Evolutionary conservation across 1,140 invertebrate species (phyloP).

Genomic region (Manduca sexta): DNA sequence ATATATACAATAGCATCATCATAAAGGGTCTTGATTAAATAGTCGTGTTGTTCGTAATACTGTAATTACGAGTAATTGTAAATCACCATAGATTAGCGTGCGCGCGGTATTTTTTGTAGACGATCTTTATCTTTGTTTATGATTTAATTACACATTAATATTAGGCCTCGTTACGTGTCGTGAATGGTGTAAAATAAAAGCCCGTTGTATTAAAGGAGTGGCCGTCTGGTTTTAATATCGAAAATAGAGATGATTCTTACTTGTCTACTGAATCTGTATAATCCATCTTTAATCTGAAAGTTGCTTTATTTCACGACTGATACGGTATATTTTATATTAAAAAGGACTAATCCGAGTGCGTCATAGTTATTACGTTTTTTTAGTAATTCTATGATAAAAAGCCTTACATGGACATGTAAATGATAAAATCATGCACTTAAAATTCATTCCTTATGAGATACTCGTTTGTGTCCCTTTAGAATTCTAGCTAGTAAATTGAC

Average conservation of each 20-base stretch:
- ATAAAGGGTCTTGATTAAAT: neutral
- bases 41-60: constrained; percentile 12
- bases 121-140: constrained; percentile 62
- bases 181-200: constrained; percentile 32
- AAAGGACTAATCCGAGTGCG: too few species aligned
- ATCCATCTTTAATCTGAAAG: too few species aligned
- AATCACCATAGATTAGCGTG: constrained; percentile 54
- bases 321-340: constrained; percentile 10
- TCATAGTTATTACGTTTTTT: too few species aligned
- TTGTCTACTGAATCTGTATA: too few species aligned
- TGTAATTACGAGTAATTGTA: constrained; percentile 66
- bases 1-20: neutral
- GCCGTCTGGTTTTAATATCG: constrained; percentile 24
- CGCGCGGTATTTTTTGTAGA: constrained; percentile 41
- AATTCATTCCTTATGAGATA: too few species aligned
- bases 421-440: too few species aligned
- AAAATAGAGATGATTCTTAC: neutral
- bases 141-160: constrained; percentile 63
- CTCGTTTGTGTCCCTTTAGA: too few species aligned
- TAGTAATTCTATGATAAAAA: too few species aligned
- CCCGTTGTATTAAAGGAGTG: constrained; percentile 32
- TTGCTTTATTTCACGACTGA: too few species aligned
- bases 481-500: too few species aligned
- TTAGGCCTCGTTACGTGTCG: constrained; percentile 43
- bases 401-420: too few species aligned